Evolutionary conservation across 2,888 invertebrate species (phyloP), one percentile per base, ranked within the genome.

Genomic region (Sepioteuthis lessoniana): DNA sequence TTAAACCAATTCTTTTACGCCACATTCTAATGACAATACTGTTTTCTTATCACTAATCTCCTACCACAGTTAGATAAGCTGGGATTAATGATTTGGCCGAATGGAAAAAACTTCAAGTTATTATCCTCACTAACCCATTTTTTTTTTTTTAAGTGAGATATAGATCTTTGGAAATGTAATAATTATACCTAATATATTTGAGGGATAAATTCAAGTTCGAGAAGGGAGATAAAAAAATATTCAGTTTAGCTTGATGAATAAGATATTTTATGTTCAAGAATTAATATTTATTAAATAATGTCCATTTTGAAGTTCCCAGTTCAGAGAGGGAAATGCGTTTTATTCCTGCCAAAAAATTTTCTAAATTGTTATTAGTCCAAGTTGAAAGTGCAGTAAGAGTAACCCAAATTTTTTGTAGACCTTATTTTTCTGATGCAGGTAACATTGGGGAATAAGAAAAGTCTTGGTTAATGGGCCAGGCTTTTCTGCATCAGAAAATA

Each of bases 321-420:
- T 7, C 55, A 55, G 21, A 55, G 25, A 55, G 5, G 21, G 55
- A 4, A 55, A 55, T 21, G 25, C 25, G 13, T 76, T 76, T 76
- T 76, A 76, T 76, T 76, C 76, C 76, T 76, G 76, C 76, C 76
- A n/a, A 76, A 13, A 76, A 76, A 76, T n/a, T n/a, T 76, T 76
- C n/a, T 76, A n/a, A 0, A 76, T 76, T 31, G 21, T 25, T 55
- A 25, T 55, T 55, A 21, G 3, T 76, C 28, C 28, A 76, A 8
- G 8, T 76, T 31, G 31, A 31, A 55, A 55, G 21, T 25, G 21
- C 25, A 25, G 55, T 5, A 25, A 25, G 28, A 5, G 42, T 42
- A 42, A 42, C 42, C 4, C 42, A n/a, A n/a, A n/a, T n/a, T n/a
- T n/a, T 42, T 7, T 42, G 42, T n/a, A n/a, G n/a, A 7, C 42